Conservation (phyloP, 2,113 vertebrate genomes). For the Perccottus glenii region DNA sequence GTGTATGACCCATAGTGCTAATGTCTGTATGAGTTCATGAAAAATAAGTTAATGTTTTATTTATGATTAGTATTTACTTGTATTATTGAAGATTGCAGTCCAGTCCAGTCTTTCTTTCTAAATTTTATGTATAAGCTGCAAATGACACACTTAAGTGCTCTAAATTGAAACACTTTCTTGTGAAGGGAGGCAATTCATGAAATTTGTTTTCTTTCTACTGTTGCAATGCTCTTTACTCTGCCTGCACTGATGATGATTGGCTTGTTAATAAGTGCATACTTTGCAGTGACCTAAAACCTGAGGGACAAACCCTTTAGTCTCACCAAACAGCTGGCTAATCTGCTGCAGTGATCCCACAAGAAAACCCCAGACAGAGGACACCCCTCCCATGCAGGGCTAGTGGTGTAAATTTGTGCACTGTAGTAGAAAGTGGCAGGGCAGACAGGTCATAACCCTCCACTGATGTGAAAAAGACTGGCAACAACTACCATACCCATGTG, state of each 20-base stretch:
- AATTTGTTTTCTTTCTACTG: conserved; percentile 4
- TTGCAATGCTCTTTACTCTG: conserved; percentile 18
- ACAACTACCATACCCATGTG: conserved; percentile 13
- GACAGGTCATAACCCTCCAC: conserved; percentile 49
- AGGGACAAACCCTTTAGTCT: conserved; percentile 26
- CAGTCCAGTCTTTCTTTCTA: too few relatives aligned
- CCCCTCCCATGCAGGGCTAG: conserved; percentile 26
- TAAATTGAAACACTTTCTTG: too few relatives aligned
- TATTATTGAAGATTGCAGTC: too few relatives aligned
- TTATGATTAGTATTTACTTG: too few relatives aligned
- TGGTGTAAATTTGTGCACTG: conserved; percentile 47
- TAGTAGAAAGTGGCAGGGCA: conserved; percentile 54
- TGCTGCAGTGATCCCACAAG: conserved; percentile 7
- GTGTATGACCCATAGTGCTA: too few relatives aligned
- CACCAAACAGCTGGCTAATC: conserved; percentile 59
- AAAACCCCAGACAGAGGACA: conserved; percentile 30
- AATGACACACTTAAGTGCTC: too few relatives aligned
- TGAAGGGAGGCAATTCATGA: too few relatives aligned
- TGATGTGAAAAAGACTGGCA: conserved; percentile 32
- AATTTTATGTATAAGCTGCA: too few relatives aligned
- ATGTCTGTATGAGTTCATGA: too few relatives aligned
- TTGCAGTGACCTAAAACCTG: conserved; percentile 23
- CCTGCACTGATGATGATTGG: conserved; percentile 22
- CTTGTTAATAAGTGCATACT: conserved; percentile 35
- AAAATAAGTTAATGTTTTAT: too few relatives aligned